Percentiles rank a stretch among this genome's conserved stretches.
phyloP scores from a whole-genome alignment of 2,113 vertebrate genomes.

The Oncorhynchus masou region DNA sequence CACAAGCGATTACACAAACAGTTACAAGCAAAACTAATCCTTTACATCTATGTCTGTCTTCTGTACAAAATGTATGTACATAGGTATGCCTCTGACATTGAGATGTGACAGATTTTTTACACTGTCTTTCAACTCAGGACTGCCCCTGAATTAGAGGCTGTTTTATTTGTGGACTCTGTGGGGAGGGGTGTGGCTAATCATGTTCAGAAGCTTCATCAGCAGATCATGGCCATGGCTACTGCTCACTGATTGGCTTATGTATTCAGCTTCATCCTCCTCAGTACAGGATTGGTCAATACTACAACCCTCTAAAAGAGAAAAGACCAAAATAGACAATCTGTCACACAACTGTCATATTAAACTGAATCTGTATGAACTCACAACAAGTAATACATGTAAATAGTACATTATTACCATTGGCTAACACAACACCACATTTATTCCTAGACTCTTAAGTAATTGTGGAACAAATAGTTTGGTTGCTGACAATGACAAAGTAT shows the following conservation, averaged over 20 bases:
- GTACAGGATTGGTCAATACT: conserved; percentile 3
- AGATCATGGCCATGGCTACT: conserved; percentile 2
- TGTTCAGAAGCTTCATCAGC: neutral
- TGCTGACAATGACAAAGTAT: too few relatives aligned
- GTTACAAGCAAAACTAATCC: neutral
- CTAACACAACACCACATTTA: too few relatives aligned
- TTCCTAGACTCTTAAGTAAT: too few relatives aligned
- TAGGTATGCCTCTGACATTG: conserved; percentile 9
- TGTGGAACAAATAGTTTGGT: too few relatives aligned
- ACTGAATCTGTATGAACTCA: neutral
- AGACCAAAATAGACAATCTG: neutral
- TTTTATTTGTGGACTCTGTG: conserved; percentile 1
- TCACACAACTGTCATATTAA: neutral
- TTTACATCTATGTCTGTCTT: conserved; percentile 22
- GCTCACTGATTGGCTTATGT: neutral
- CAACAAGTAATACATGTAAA: too few relatives aligned
- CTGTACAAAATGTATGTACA: conserved; percentile 44
- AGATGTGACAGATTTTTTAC: neutral
- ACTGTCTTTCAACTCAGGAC: neutral
- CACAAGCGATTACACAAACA: conserved; percentile 9
- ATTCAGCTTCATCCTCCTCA: neutral
- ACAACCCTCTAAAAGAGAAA: neutral
- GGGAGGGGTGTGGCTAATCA: neutral
- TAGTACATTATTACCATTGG: too few relatives aligned
- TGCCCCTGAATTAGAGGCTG: neutral